Conservation (phyloP, 1,140 invertebrate species). For the Wiebesia pumilae region DNA sequence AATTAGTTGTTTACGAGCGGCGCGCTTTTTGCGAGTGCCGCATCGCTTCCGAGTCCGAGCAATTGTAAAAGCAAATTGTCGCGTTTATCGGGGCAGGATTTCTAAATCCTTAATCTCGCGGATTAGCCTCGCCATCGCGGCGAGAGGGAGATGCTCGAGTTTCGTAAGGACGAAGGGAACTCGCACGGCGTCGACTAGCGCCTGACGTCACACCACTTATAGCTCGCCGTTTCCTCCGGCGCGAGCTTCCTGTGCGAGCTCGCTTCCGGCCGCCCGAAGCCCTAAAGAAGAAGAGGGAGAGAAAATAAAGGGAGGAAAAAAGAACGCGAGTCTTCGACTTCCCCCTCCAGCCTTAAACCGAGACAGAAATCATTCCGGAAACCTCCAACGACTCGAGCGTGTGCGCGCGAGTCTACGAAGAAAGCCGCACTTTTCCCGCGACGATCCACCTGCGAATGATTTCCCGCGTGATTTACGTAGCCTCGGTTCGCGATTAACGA, state of each 20-base stretch:
- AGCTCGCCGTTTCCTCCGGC: slow-evolving; percentile 2
- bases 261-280: background rate
- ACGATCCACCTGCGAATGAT: too few relatives aligned
- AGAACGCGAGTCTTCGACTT: background rate
- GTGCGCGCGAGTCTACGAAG: too few relatives aligned
- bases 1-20: slow-evolving; percentile 5
- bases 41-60: background rate
- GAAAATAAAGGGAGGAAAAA: background rate
- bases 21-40: background rate
- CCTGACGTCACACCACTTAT: background rate
- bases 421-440: too few relatives aligned
- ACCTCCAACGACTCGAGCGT: too few relatives aligned
- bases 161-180: background rate
- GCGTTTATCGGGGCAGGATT: background rate
- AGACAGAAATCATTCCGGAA: too few relatives aligned
- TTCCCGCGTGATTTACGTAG: background rate
- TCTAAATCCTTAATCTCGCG: too few relatives aligned
- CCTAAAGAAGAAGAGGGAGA: background rate
- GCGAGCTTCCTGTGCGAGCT: background rate
- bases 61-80: background rate
- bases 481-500: too few relatives aligned
- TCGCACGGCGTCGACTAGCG: background rate
- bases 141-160: background rate
- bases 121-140: too few relatives aligned
- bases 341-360: too few relatives aligned